Evolutionary conservation across 1,140 invertebrate genomes (phyloP).

Genomic region (Tetraneura akinire): DNA sequence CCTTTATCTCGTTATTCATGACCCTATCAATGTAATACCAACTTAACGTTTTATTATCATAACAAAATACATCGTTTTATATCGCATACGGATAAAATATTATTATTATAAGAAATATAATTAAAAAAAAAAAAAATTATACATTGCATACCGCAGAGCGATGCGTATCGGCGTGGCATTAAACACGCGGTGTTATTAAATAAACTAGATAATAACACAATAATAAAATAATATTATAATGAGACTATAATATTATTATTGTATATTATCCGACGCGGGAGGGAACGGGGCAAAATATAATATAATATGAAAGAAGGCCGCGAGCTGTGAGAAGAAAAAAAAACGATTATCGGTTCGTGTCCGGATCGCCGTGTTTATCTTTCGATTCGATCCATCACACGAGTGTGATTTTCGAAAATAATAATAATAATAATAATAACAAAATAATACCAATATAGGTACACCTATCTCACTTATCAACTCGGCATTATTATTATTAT

Average conservation of each 20-base stretch:
- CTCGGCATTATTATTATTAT: neutral
- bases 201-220: constrained; percentile 13
- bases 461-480: neutral
- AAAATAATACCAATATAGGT: constrained; percentile 19
- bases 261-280: neutral
- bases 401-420: constrained; percentile 32
- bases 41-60: too few relatives aligned
- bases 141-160: neutral
- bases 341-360: constrained; percentile 46
- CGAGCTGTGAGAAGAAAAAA: constrained; percentile 44
- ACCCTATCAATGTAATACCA: too few relatives aligned
- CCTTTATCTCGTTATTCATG: too few relatives aligned
- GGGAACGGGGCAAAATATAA: neutral
- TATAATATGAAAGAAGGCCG: neutral
- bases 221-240: neutral
- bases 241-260: neutral
- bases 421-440: too few relatives aligned
- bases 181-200: constrained; percentile 38
- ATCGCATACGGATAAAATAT: too few relatives aligned
- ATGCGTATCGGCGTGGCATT: constrained; percentile 5
- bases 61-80: too few relatives aligned
- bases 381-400: constrained; percentile 32
- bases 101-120: too few relatives aligned
- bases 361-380: constrained; percentile 40
- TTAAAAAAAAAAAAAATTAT: too few relatives aligned